Percentiles rank a stretch among this genome's conserved stretches.
Evolutionary conservation across 2,888 invertebrate genomes (phyloP).

Genomic region (Luperina testacea): DNA sequence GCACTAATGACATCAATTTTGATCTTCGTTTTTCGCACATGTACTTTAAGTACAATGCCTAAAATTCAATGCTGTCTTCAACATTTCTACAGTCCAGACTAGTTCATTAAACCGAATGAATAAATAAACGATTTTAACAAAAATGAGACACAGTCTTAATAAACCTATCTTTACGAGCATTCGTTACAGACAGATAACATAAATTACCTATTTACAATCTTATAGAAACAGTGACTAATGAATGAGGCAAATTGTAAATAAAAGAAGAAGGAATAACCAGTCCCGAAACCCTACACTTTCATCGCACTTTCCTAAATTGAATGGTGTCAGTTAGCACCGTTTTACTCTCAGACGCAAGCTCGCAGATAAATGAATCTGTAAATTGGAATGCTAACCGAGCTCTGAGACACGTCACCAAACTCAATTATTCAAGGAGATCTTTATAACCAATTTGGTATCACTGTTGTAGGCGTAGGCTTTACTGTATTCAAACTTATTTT

Average conservation of each 20-base stretch:
- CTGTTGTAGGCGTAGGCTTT: slow-evolving; percentile 37
- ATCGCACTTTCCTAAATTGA: slow-evolving; percentile 73
- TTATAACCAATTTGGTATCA: slow-evolving; percentile 51
- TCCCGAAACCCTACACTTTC: slow-evolving; percentile 62
- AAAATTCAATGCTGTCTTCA: slow-evolving; percentile 47
- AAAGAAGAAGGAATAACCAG: slow-evolving; percentile 64
- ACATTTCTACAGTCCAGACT: slow-evolving; percentile 63
- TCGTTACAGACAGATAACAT: slow-evolving; percentile 63
- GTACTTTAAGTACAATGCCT: slow-evolving; percentile 66
- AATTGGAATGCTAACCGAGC: slow-evolving; percentile 71
- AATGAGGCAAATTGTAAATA: slow-evolving; percentile 73
- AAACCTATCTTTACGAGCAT: slow-evolving; percentile 64
- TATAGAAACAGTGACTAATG: slow-evolving; percentile 72
- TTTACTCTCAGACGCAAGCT: slow-evolving; percentile 70
- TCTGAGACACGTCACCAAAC: slow-evolving; percentile 67
- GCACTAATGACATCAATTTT: slow-evolving; percentile 69
- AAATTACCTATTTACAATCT: slow-evolving; percentile 69
- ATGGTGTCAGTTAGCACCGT: slow-evolving; percentile 72
- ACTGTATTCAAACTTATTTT: slow-evolving; percentile 47
- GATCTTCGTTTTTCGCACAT: slow-evolving; percentile 61
- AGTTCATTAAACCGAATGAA: slow-evolving; percentile 67
- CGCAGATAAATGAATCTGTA: slow-evolving; percentile 72
- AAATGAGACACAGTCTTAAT: slow-evolving; percentile 67
- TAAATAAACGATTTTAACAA: slow-evolving; percentile 67
- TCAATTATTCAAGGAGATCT: slow-evolving; percentile 69